phyloP scores from a whole-genome alignment of 2,797 vertebrate species.

The Streptopelia turtur region DNA sequence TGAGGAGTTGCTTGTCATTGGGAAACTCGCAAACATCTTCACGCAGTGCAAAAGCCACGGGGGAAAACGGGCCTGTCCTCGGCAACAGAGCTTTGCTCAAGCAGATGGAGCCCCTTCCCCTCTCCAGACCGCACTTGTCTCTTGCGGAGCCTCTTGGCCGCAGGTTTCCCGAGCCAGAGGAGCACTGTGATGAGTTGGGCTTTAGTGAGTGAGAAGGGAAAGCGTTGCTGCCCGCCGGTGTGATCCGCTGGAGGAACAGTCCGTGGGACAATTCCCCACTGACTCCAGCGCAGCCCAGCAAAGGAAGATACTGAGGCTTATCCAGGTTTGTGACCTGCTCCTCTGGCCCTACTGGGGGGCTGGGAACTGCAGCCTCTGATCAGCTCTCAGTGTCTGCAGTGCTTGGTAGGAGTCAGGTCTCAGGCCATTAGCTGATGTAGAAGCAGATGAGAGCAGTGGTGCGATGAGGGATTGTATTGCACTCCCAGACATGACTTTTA shows the following conservation, averaged over 20 bases:
- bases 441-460: background rate
- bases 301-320: background rate
- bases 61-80: background rate
- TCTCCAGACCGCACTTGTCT: background rate
- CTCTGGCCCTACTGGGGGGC: background rate
- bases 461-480: background rate
- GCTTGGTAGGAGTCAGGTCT: background rate
- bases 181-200: background rate
- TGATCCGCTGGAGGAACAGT: background rate
- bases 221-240: background rate
- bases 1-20: background rate
- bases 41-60: background rate
- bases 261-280: background rate
- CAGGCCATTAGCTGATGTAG: background rate
- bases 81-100: background rate
- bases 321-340: background rate
- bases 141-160: background rate
- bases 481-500: background rate
- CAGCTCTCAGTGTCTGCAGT: background rate
- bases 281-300: background rate
- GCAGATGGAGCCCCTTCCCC: background rate
- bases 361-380: background rate
- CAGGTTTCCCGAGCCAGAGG: background rate
- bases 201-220: background rate
- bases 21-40: background rate